Evolutionary conservation across 2,888 invertebrate genomes (phyloP).

Genomic region (Heliconius erato): DNA sequence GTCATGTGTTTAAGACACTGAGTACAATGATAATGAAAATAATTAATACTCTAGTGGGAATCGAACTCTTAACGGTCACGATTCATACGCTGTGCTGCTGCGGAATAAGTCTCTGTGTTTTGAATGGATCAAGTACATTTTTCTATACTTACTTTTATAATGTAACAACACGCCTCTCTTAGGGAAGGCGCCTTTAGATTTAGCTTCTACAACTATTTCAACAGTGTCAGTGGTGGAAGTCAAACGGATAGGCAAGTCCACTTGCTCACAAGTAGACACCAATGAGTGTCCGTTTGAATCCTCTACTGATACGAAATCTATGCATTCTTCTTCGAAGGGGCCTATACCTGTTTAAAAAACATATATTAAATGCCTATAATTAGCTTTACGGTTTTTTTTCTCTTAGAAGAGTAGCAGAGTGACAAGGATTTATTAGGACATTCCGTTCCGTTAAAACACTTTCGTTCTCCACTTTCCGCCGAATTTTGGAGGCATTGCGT

Average conservation of each 20-base stretch:
- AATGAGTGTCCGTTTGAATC: conserved; percentile 81
- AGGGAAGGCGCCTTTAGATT: conserved; percentile 84
- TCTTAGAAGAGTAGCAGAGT: not conserved
- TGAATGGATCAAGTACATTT: no score
- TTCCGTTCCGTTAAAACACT: no score
- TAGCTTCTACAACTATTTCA: conserved; percentile 78
- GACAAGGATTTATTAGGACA: no score
- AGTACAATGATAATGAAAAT: no score
- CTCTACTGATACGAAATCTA: conserved; percentile 81
- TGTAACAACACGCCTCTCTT: conserved; percentile 88
- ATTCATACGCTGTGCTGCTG: no score
- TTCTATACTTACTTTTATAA: conserved; percentile 84
- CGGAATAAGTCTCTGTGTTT: no score
- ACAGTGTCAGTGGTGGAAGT: conserved; percentile 80
- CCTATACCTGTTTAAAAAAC: conserved; percentile 70
- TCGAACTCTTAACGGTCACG: no score
- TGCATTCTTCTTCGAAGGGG: conserved; percentile 81
- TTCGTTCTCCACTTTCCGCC: no score
- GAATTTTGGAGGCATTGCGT: no score
- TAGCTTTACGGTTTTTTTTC: not conserved
- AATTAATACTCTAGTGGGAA: no score
- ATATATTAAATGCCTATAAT: not conserved
- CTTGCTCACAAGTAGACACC: conserved; percentile 84
- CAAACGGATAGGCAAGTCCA: conserved; percentile 80
- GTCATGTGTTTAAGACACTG: no score